A percentile compares a stretch with the other conserved stretches of the same genome.
Conservation (phyloP, 1,140 invertebrate species). For the Lordiphosa mommai region DNA sequence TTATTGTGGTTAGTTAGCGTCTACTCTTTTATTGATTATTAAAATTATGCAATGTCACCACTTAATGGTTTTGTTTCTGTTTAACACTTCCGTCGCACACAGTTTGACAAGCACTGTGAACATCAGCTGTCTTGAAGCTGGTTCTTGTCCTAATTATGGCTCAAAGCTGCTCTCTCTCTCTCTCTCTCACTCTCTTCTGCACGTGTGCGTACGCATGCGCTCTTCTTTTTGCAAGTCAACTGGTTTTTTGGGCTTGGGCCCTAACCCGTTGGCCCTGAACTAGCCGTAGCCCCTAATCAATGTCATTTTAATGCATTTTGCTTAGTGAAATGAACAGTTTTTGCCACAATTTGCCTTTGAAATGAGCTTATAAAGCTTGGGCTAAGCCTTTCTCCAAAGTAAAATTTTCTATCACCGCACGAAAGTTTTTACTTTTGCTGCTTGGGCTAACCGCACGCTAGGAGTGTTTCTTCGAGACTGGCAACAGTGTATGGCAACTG, state of each 20-base stretch:
- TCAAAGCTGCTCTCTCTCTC: constrained; percentile 32
- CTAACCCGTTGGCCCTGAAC: constrained; percentile 46
- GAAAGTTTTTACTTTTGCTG: constrained; percentile 44
- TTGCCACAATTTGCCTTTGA: constrained; percentile 12
- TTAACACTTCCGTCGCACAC: constrained; percentile 34
- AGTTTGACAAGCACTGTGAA: constrained; percentile 37
- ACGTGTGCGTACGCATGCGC: constrained; percentile 38
- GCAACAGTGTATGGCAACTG: constrained; percentile 19
- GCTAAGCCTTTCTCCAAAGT: constrained; percentile 57
- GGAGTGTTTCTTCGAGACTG: constrained; percentile 68
- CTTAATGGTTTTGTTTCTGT: background rate
- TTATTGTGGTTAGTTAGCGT: constrained; percentile 32
- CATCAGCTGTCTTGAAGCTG: constrained; percentile 9
- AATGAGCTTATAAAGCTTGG: constrained; percentile 19
- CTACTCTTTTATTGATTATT: constrained; percentile 26
- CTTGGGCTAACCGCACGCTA: constrained; percentile 55
- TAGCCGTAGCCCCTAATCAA: constrained; percentile 37
- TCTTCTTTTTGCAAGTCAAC: constrained; percentile 37
- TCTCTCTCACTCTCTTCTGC: constrained; percentile 30
- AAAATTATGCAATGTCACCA: constrained; percentile 47
- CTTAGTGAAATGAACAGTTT: constrained; percentile 42
- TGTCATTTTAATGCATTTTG: constrained; percentile 21
- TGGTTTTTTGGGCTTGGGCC: constrained; percentile 19
- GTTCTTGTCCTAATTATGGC: constrained; percentile 60
- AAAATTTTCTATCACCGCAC: constrained; percentile 6